Evolutionary conservation across 2,113 vertebrate species (phyloP).

Genomic region (Hoplias malabaricus): DNA sequence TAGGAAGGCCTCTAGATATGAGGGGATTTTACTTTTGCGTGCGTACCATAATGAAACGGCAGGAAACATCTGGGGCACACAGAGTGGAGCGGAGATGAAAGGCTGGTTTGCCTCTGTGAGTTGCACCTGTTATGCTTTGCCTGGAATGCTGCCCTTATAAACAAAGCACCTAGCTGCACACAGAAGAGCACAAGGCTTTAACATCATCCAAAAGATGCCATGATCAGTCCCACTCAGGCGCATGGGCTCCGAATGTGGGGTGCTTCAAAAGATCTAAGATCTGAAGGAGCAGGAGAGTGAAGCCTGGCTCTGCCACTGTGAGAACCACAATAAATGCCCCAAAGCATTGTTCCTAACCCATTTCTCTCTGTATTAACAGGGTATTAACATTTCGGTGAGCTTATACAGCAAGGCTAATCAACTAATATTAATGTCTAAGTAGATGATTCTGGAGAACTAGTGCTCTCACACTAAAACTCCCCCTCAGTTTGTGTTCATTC

Average conservation of each 20-base stretch:
- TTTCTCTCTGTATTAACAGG: no score
- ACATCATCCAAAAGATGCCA: slow-evolving; percentile 15
- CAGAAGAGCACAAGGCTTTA: background rate
- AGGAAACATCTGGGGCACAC: slow-evolving; percentile 61
- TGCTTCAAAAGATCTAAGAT: background rate
- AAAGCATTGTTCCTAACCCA: background rate
- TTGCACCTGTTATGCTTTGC: slow-evolving; percentile 57
- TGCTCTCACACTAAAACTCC: no score
- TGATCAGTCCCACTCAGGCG: background rate
- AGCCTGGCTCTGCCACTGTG: background rate
- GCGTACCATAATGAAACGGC: slow-evolving; percentile 54
- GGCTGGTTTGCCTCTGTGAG: slow-evolving; percentile 48
- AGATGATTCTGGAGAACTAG: no score
- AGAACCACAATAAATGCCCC: background rate
- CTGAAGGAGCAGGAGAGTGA: background rate
- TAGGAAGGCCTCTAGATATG: slow-evolving; percentile 55
- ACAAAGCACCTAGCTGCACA: slow-evolving; percentile 14
- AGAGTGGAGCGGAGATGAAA: slow-evolving; percentile 49
- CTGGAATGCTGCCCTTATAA: slow-evolving; percentile 37
- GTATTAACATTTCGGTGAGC: no score
- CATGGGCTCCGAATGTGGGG: background rate
- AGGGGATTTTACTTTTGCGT: slow-evolving; percentile 59
- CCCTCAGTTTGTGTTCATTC: no score
- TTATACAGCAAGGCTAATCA: no score
- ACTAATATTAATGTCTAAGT: no score